Conservation (phyloP, 2,888 invertebrate species). For the Hypomecis punctinalis region DNA sequence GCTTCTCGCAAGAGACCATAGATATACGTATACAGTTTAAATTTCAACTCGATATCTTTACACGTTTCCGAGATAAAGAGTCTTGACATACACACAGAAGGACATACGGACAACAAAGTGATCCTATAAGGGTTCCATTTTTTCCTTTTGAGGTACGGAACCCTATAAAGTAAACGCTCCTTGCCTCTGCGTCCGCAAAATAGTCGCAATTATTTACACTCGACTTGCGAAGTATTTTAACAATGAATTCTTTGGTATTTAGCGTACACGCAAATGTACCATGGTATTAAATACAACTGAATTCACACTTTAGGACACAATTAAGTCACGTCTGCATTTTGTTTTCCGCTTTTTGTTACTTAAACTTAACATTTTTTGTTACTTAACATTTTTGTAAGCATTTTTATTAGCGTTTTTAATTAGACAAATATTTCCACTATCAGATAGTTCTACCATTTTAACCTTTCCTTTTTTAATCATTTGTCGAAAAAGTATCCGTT, state of each 20-base stretch:
- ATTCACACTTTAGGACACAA: constrained; percentile 34
- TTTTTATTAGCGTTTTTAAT: background rate
- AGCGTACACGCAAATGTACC: constrained; percentile 12
- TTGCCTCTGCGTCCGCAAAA: constrained; percentile 29
- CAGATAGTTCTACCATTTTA: constrained; percentile 1
- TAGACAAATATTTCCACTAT: constrained; percentile 4
- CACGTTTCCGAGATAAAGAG: too few relatives aligned
- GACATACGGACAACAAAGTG: too few relatives aligned
- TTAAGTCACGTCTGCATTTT: background rate
- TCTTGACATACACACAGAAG: too few relatives aligned
- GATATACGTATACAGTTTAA: too few relatives aligned
- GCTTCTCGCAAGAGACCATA: too few relatives aligned
- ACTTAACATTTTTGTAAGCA: background rate
- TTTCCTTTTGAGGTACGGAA: too few relatives aligned
- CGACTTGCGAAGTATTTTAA: constrained; percentile 27
- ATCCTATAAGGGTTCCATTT: too few relatives aligned
- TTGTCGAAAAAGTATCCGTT: background rate
- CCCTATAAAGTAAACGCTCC: too few relatives aligned
- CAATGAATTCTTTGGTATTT: constrained; percentile 30
- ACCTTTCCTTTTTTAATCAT: constrained; percentile 4
- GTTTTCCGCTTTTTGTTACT: too few relatives aligned
- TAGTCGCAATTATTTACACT: constrained; percentile 55
- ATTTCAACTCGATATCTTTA: too few relatives aligned
- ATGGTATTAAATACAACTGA: constrained; percentile 2
- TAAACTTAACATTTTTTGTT: background rate